These are phyloP conservation scores for Muscina levida DNA, from an alignment of 2,888 invertebrate species.

Conservation along the genomic window DNA sequence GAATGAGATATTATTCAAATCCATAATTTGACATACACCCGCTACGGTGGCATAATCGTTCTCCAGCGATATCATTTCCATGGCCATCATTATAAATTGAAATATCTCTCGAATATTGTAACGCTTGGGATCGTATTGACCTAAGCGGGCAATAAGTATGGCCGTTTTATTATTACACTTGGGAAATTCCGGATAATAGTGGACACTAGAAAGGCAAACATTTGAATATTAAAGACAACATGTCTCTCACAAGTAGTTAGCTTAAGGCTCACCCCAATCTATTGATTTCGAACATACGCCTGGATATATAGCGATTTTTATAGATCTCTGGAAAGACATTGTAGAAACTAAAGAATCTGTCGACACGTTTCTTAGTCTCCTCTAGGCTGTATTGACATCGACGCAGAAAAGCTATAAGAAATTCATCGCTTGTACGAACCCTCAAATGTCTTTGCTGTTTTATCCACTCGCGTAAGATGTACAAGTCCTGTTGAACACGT, in stretches of 20 bases:
- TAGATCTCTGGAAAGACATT: constrained; percentile 73
- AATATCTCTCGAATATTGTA: constrained; percentile 72
- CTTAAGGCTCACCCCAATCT: constrained; percentile 71
- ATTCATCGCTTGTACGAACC: constrained; percentile 75
- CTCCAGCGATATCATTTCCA: constrained; percentile 74
- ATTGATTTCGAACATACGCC: constrained; percentile 72
- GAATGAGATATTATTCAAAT: constrained; percentile 70
- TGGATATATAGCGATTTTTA: constrained; percentile 71
- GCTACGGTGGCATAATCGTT: constrained; percentile 74
- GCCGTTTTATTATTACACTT: constrained; percentile 72
- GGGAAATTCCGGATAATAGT: constrained; percentile 72
- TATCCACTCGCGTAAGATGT: constrained; percentile 80
- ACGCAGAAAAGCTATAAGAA: constrained; percentile 73
- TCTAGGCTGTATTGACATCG: constrained; percentile 75
- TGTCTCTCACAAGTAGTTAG: background rate
- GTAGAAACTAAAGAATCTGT: constrained; percentile 72
- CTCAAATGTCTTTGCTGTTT: constrained; percentile 80
- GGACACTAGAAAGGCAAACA: constrained; percentile 63
- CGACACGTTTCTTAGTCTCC: constrained; percentile 74
- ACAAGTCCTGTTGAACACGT: constrained; percentile 79
- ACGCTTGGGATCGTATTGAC: constrained; percentile 71
- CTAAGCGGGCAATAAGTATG: constrained; percentile 72
- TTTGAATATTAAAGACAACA: background rate
- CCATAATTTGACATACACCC: constrained; percentile 73
- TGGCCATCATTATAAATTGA: constrained; percentile 72